Base-by-base conservation (phyloP, 2,888 invertebrate genomes). In the Sphinx pinastri region DNA sequence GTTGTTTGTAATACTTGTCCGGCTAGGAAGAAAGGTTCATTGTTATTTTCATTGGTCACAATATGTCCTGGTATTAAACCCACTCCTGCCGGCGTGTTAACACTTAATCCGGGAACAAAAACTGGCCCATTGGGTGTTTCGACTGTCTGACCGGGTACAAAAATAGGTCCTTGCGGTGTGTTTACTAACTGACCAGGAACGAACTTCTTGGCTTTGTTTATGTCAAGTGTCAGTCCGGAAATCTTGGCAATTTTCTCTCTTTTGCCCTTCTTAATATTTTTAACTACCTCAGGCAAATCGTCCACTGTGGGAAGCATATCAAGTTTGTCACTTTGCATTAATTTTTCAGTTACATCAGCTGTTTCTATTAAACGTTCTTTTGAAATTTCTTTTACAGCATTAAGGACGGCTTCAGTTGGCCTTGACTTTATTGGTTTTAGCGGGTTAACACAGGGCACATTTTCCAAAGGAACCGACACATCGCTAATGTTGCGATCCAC, bases 91-190 rank as follows among this genome's bases (percentile, higher is more conserved):
- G 96, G 95, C 2, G 96, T 95, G 77, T 95, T 95, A 14, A 97
- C 95, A 58, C 96, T 96, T 72, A 97, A 94, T 1, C 97, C 97
- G 25, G 97, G 97, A 54, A 96, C 95, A 85, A 97, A 97, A 68
- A 95, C 90, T 13, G 94, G 92, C 0, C 97, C 97, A 72, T 93
- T 92, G 66, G 96, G 95, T 4, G 96, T 97, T 76, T 95, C 94
- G 10, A 97, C 91, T 0, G 97, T 96, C 87, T 97, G 97, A 5
- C 97, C 97, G 0, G 97, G 97, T 14, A 97, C 95, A 82, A 97
- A 97, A 60, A 96, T 88, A 51, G 95, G 95, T 2, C 97, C 97
- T 71, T 94, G 95, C 67, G 96, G 96, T 0, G 96, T 96, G 73
- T 95, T 95, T 1, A 97, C 89, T 78, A 96, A 95, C 89, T 97